Conservation (phyloP, 2,113 vertebrate species). For the Trachemys scripta region DNA sequence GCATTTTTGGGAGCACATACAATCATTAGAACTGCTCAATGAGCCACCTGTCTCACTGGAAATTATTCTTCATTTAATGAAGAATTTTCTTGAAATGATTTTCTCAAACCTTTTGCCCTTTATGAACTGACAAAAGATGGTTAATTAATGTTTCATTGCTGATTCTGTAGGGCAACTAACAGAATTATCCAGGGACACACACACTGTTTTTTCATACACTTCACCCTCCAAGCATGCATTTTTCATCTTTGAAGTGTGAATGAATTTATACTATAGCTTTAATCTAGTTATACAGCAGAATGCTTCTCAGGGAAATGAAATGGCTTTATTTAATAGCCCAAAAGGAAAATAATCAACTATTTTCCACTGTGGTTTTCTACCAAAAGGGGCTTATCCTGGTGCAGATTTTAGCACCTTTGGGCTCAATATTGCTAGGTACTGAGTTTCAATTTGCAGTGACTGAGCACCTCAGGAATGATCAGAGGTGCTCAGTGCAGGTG, state of each 20-base stretch:
- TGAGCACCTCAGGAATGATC: neutral
- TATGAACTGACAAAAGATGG: slow-evolving; percentile 36
- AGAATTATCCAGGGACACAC: slow-evolving; percentile 10
- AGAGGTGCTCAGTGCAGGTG: neutral
- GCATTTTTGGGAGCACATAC: neutral
- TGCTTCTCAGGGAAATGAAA: slow-evolving; percentile 38
- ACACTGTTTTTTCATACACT: slow-evolving; percentile 2
- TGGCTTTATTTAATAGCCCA: slow-evolving; percentile 5
- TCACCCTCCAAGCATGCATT: slow-evolving; percentile 40
- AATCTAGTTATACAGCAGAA: neutral
- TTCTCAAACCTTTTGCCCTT: slow-evolving; percentile 37
- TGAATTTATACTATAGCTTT: slow-evolving; percentile 19
- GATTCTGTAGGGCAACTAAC: slow-evolving; percentile 36
- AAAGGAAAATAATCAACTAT: too few relatives aligned
- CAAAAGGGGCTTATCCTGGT: slow-evolving; percentile 12
- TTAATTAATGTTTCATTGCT: slow-evolving; percentile 28
- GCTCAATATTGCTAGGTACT: slow-evolving; percentile 5
- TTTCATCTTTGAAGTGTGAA: slow-evolving; percentile 25
- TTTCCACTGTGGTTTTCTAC: neutral
- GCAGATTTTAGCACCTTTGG: slow-evolving; percentile 1
- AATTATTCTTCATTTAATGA: slow-evolving; percentile 22
- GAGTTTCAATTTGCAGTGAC: neutral
- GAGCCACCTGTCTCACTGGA: neutral
- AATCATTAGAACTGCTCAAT: slow-evolving; percentile 22
- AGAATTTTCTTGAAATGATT: slow-evolving; percentile 20